These are phyloP conservation scores for Epizoanthus scotinus DNA, from an alignment of 92 coral and sea anemone genomes.

Conservation along the genomic window DNA sequence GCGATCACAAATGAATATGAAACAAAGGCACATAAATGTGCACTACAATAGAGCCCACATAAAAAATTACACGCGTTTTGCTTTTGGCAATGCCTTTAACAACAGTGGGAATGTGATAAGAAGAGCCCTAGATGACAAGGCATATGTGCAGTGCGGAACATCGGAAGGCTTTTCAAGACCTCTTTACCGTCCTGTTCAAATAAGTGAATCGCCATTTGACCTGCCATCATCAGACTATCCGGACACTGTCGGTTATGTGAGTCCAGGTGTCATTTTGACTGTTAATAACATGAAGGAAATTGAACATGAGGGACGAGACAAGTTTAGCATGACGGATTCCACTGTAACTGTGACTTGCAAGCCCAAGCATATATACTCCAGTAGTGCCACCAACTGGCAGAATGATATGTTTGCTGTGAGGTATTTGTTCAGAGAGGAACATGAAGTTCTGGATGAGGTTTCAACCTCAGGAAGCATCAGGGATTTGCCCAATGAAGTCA, in stretches of 20 bases:
- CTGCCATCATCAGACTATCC: constrained; percentile 44
- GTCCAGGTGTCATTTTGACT: too few species aligned
- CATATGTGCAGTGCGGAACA: constrained; percentile 48
- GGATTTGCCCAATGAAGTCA: too few species aligned
- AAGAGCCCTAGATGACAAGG: constrained; percentile 32
- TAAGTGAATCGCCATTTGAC: constrained; percentile 20
- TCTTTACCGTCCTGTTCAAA: constrained; percentile 49
- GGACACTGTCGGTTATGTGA: constrained; percentile 20
- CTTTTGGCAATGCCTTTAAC: constrained; percentile 26
- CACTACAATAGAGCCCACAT: constrained; percentile 51
- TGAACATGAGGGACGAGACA: too few species aligned
- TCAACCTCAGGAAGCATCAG: too few species aligned
- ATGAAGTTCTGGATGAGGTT: too few species aligned
- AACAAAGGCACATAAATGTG: constrained; percentile 20
- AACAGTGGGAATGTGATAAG: constrained; percentile 5
- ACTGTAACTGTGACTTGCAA: too few species aligned
- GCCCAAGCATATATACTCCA: too few species aligned
- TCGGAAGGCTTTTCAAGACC: constrained; percentile 59
- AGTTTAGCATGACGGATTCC: too few species aligned
- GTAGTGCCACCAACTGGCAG: too few species aligned
- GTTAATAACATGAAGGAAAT: too few species aligned
- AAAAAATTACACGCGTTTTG: constrained; percentile 51
- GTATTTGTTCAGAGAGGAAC: too few species aligned
- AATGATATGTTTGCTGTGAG: too few species aligned
- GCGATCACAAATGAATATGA: constrained; percentile 30